These are phyloP conservation scores for Antechinus flavipes DNA, from an alignment of 2,113 vertebrate species.

Conservation along the genomic window DNA sequence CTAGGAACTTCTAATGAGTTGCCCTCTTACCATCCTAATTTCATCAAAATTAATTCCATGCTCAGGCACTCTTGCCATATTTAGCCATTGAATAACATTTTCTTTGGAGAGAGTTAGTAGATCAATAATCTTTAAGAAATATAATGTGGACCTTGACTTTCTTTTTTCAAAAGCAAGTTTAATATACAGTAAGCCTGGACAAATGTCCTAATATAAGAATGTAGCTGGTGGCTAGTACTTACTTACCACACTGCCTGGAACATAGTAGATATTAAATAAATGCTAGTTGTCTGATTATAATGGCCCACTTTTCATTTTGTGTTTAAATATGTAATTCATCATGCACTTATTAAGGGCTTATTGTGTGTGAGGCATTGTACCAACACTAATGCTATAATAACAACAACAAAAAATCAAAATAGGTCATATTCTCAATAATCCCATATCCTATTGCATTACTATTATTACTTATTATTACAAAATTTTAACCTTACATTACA, in stretches of 20 bases:
- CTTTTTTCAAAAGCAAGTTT: slow-evolving; percentile 32
- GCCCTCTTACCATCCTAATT: neutral
- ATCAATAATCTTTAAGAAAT: slow-evolving; percentile 32
- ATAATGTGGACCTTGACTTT: neutral
- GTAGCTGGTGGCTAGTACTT: neutral
- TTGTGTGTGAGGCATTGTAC: neutral
- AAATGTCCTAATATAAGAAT: neutral
- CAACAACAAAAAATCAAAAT: neutral
- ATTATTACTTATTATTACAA: neutral
- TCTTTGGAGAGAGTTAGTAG: neutral
- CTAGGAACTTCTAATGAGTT: slow-evolving; percentile 1
- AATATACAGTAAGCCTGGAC: neutral
- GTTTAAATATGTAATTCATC: neutral
- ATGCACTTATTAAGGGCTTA: neutral
- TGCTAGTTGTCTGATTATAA: neutral
- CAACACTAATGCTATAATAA: neutral
- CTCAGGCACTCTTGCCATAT: neutral
- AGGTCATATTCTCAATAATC: neutral
- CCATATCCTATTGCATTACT: neutral
- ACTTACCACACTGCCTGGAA: neutral
- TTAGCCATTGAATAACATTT: slow-evolving; percentile 9
- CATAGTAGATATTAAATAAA: neutral
- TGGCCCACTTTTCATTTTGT: neutral
- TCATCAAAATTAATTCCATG: neutral
- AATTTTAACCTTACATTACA: too few species aligned